A percentile compares a stretch with the other conserved stretches of the same genome.
Conservation (phyloP, 2,888 invertebrate species). For the Chrysolina haemoptera region DNA sequence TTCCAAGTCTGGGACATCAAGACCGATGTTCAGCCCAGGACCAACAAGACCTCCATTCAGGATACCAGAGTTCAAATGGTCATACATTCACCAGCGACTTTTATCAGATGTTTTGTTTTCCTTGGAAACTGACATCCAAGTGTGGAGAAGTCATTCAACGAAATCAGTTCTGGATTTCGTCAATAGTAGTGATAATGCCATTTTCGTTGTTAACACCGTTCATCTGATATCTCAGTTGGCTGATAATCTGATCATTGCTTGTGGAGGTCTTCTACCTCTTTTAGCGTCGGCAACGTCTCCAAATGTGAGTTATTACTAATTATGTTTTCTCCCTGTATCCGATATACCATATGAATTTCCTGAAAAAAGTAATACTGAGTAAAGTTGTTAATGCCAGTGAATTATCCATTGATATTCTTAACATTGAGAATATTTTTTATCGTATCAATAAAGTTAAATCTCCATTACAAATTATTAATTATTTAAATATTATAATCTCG, state of each 20-base stretch:
- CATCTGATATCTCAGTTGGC: constrained; percentile 99
- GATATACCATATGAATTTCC: too few relatives aligned
- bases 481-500: too few relatives aligned
- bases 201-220: constrained; percentile 99
- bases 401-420: too few relatives aligned
- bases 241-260: constrained; percentile 98
- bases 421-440: too few relatives aligned
- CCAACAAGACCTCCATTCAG: constrained; percentile 96
- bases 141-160: constrained; percentile 92
- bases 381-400: too few relatives aligned
- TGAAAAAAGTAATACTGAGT: too few relatives aligned
- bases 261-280: constrained; percentile 95
- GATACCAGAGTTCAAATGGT: constrained; percentile 99
- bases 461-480: too few relatives aligned
- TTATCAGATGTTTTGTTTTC: constrained; percentile 97
- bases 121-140: constrained; percentile 97
- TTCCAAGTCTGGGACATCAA: constrained; percentile 76
- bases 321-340: too few relatives aligned
- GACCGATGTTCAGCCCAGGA: constrained; percentile 95
- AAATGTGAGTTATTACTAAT: constrained; percentile 80
- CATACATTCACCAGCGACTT: constrained; percentile 96
- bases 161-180: constrained; percentile 98
- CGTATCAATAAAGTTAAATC: too few relatives aligned
- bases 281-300: constrained; percentile 99
- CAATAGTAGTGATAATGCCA: constrained; percentile 97